These are phyloP conservation scores for Pipistrellus pygmaeus DNA, from an alignment of 2,797 vertebrate species.

Conservation along the genomic window DNA sequence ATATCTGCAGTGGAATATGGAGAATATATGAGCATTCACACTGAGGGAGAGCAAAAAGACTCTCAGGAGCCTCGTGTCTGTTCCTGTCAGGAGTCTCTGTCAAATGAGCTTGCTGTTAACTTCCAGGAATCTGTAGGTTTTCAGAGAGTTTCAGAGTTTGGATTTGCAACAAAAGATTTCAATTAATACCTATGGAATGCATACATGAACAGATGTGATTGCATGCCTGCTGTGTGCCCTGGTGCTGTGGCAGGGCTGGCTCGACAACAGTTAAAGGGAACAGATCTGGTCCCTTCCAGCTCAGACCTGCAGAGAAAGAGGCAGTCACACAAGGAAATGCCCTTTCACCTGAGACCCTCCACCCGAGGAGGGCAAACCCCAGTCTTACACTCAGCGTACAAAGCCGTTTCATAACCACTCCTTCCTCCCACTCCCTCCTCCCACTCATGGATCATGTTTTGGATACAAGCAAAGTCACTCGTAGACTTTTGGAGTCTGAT, in stretches of 20 bases:
- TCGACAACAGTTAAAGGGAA: neutral
- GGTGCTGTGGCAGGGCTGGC: neutral
- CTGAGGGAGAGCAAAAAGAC: neutral
- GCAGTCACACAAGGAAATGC: fast-evolving
- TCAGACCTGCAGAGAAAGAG: neutral
- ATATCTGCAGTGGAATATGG: neutral
- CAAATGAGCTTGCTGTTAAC: neutral
- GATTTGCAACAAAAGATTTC: neutral
- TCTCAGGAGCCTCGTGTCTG: neutral
- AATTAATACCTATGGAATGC: neutral
- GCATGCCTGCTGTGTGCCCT: neutral
- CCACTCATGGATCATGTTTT: neutral
- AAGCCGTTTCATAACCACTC: neutral
- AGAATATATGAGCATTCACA: neutral
- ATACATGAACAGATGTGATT: neutral
- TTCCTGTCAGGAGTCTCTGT: neutral
- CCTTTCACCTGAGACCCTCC: neutral
- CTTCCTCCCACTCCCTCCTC: neutral
- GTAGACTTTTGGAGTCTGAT: neutral
- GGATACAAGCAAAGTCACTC: neutral
- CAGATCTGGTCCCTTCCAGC: neutral
- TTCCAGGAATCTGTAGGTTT: neutral
- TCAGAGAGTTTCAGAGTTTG: neutral
- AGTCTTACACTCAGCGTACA: neutral
- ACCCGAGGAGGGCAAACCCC: neutral